Percentiles rank a stretch among this genome's conserved stretches.
Conservation (phyloP, 2,888 invertebrate species). For the Lampropteryx suffumata region DNA sequence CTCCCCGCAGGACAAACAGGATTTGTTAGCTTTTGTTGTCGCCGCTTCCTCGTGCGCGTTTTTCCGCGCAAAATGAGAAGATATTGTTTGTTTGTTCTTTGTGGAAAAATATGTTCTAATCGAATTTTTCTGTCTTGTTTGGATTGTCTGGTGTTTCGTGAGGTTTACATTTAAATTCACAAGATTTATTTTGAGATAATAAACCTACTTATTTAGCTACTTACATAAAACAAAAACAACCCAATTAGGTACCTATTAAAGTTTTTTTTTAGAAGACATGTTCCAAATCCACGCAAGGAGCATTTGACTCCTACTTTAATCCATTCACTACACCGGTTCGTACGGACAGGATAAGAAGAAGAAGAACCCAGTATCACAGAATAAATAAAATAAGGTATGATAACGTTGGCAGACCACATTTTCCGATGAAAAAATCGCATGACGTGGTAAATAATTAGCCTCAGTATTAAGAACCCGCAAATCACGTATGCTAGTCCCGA, state of each 20-base stretch:
- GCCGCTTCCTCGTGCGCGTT: constrained; percentile 48
- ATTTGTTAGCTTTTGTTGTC: constrained; percentile 80
- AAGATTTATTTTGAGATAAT: neutral
- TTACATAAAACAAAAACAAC: too few species aligned
- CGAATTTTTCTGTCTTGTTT: constrained; percentile 26
- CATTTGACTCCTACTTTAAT: too few species aligned
- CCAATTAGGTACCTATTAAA: too few species aligned
- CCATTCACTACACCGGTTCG: too few species aligned
- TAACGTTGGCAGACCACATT: neutral
- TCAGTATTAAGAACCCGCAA: too few species aligned
- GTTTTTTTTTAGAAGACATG: too few species aligned
- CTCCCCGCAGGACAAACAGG: constrained; percentile 76
- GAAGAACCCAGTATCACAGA: too few species aligned
- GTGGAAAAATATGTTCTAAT: constrained; percentile 49
- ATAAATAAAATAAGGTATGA: too few species aligned
- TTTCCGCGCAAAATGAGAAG: constrained; percentile 58
- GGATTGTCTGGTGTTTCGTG: constrained; percentile 3
- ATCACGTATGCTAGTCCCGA: too few species aligned
- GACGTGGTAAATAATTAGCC: neutral
- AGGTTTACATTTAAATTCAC: constrained; percentile 30
- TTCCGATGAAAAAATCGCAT: neutral
- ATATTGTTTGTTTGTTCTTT: constrained; percentile 58
- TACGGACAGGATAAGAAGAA: too few species aligned
- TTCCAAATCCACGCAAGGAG: too few species aligned
- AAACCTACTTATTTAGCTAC: too few species aligned